phyloP scores from a whole-genome alignment of 1,140 invertebrate species.

The Hylaeus volcanicus region DNA sequence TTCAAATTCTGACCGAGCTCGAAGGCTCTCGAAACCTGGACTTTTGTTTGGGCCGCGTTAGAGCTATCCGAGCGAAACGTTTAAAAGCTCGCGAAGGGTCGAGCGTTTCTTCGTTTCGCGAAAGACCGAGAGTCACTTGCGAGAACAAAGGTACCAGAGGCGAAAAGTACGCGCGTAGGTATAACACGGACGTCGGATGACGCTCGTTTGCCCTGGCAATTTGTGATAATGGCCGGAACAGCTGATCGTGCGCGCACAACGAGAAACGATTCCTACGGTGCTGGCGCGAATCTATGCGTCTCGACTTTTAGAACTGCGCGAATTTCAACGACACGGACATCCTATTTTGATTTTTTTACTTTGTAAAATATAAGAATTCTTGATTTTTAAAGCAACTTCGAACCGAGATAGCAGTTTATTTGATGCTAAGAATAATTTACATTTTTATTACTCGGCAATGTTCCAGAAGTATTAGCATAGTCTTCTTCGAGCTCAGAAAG shows the following conservation, averaged over 20 bases:
- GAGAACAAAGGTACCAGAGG: conserved; percentile 6
- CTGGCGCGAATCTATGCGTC: conserved; percentile 1
- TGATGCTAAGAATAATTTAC: too few species aligned
- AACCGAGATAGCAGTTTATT: too few species aligned
- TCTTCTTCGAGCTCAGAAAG: too few species aligned
- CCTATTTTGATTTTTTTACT: too few species aligned
- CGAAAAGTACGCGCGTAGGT: conserved; percentile 37
- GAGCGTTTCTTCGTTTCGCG: background rate
- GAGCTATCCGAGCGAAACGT: background rate
- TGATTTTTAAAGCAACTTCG: too few species aligned
- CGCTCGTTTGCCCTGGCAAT: conserved; percentile 48
- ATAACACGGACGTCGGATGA: conserved; percentile 45
- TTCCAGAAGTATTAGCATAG: too few species aligned
- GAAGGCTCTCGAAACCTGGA: background rate
- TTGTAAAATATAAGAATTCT: too few species aligned
- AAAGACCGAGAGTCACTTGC: background rate
- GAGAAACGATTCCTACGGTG: conserved; percentile 26
- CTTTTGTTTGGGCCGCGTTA: too few species aligned
- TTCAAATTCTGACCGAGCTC: background rate
- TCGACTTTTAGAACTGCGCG: background rate
- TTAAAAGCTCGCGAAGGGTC: background rate
- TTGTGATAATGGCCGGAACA: conserved; percentile 45
- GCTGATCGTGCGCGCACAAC: conserved; percentile 42
- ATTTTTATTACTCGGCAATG: too few species aligned
- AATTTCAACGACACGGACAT: background rate